A percentile compares a stretch with the other conserved stretches of the same genome.
Evolutionary conservation across 2,797 vertebrate genomes (phyloP).

Genomic region (Luscinia megarhynchos): DNA sequence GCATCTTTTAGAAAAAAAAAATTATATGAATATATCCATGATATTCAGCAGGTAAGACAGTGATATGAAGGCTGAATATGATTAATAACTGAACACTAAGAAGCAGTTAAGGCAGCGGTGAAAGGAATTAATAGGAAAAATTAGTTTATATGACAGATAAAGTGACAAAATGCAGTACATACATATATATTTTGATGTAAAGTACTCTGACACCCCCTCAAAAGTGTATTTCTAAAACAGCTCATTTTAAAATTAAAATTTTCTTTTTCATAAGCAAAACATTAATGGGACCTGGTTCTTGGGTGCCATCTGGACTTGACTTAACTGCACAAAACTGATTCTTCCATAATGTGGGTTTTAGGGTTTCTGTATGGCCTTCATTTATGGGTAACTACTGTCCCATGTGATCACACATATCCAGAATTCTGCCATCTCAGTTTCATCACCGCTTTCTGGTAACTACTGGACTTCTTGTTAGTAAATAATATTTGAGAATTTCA

Average conservation of each 20-base stretch:
- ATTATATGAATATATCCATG: constrained; percentile 29
- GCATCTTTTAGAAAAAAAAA: constrained; percentile 53
- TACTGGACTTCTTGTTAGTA: background rate
- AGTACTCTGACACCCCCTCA: constrained; percentile 11
- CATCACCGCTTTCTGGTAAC: background rate
- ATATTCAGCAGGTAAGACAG: constrained; percentile 58
- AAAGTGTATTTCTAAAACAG: background rate
- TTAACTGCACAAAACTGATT: background rate
- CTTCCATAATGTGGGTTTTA: background rate
- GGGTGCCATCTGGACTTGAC: background rate
- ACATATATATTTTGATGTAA: constrained; percentile 26
- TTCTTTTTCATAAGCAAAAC: background rate
- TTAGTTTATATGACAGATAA: constrained; percentile 34
- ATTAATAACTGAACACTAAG: constrained; percentile 54
- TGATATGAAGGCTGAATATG: constrained; percentile 54
- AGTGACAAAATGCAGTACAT: constrained; percentile 37
- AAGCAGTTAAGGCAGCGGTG: constrained; percentile 78
- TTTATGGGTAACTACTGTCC: background rate
- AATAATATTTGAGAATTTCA: background rate
- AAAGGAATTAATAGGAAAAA: constrained; percentile 50
- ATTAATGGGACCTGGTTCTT: background rate
- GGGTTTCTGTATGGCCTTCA: background rate
- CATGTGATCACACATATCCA: background rate
- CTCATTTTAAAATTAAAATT: background rate
- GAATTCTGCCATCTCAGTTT: background rate